Conservation (phyloP, 2,113 vertebrate species). For the Chloroceryle aenea region DNA sequence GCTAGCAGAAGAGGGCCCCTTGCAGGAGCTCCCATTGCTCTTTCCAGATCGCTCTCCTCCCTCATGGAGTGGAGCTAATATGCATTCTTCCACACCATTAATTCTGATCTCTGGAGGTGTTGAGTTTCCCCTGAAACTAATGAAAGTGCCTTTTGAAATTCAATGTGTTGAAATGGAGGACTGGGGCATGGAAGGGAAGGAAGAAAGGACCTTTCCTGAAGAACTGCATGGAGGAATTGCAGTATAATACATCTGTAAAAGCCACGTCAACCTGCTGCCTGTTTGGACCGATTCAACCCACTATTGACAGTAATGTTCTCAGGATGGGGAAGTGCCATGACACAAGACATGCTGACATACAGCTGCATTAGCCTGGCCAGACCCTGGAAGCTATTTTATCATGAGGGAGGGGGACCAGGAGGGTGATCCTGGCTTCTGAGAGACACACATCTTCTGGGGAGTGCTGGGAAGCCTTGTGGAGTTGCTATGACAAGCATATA, state of each 20-base stretch:
- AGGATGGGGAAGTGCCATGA: background rate
- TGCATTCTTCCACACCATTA: background rate
- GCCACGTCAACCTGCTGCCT: background rate
- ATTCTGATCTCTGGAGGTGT: slow-evolving; percentile 23
- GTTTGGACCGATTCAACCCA: background rate
- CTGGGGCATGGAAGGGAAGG: background rate
- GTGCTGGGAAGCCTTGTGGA: background rate
- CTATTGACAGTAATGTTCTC: background rate
- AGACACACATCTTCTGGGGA: background rate
- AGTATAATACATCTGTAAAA: background rate
- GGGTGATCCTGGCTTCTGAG: background rate
- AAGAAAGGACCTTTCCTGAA: background rate
- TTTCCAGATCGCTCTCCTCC: background rate
- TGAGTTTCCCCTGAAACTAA: slow-evolving; percentile 15
- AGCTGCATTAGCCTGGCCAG: background rate
- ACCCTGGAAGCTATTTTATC: background rate
- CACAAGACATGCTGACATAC: background rate
- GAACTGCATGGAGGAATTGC: background rate
- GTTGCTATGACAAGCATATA: background rate
- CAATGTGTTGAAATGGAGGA: slow-evolving; percentile 5
- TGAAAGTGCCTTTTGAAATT: slow-evolving; percentile 29
- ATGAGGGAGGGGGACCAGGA: background rate
- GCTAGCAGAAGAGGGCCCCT: background rate
- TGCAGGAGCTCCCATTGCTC: background rate
- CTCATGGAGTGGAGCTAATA: background rate